phyloP scores from a whole-genome alignment of 2,113 vertebrate species.

The Phrynosoma blainvillii region DNA sequence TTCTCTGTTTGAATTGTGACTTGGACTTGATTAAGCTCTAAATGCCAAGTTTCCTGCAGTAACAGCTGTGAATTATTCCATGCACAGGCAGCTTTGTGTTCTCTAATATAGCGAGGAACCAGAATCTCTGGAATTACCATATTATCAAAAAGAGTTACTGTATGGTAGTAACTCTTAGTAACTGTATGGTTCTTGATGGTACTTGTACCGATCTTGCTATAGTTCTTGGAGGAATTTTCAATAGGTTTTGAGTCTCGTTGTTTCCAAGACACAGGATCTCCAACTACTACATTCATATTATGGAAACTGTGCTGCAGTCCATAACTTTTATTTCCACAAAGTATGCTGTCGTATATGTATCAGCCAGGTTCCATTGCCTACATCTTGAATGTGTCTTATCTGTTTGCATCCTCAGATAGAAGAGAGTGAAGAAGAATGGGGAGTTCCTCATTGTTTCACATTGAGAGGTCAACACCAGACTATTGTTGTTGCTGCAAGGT shows the following conservation, averaged over 20 bases:
- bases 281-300: background rate
- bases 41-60: background rate
- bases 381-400: background rate
- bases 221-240: constrained; percentile 1
- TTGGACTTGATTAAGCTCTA: background rate
- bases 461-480: constrained; percentile 90
- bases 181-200: background rate
- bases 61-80: background rate
- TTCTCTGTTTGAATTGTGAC: background rate
- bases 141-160: background rate
- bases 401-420: constrained; percentile 81
- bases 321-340: background rate
- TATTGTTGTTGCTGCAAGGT: constrained; percentile 94
- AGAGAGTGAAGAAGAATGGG: constrained; percentile 97
- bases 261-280: background rate
- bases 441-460: constrained; percentile 93
- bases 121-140: background rate
- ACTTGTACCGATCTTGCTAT: background rate
- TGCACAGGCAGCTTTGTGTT: background rate
- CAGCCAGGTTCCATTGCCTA: background rate
- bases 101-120: background rate
- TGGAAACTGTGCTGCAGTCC: background rate
- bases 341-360: background rate
- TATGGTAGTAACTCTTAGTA: background rate
- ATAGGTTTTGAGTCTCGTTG: background rate